A percentile compares a stretch with the other conserved stretches of the same genome.
Conservation (phyloP, 1,140 invertebrate species). For the Polyergus mexicanus region DNA sequence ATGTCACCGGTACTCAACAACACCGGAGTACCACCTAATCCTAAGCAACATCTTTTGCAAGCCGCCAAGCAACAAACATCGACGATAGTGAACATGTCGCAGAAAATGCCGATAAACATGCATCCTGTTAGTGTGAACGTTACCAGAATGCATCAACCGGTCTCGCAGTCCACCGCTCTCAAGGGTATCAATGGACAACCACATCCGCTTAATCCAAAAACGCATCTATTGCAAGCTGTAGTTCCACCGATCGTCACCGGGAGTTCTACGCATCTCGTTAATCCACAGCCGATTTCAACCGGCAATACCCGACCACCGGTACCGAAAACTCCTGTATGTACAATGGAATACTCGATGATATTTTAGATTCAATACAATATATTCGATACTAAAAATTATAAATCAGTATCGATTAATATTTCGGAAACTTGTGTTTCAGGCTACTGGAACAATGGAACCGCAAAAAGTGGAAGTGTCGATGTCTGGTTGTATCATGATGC, state of each 20-base stretch:
- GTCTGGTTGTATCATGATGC: constrained; percentile 88
- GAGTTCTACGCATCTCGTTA: constrained; percentile 87
- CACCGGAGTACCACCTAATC: constrained; percentile 79
- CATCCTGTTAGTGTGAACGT: constrained; percentile 75
- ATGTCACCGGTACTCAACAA: constrained; percentile 84
- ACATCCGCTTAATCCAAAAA: constrained; percentile 85
- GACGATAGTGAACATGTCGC: constrained; percentile 81
- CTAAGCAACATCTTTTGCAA: constrained; percentile 84
- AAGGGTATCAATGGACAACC: constrained; percentile 83
- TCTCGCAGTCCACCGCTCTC: constrained; percentile 76
- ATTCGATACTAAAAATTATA: background rate
- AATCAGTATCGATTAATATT: constrained; percentile 9
- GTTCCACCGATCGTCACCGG: constrained; percentile 86
- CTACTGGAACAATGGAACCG: constrained; percentile 85
- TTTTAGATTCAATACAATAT: constrained; percentile 8
- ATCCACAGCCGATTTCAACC: constrained; percentile 78
- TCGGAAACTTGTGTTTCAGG: constrained; percentile 67
- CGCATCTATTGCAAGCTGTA: constrained; percentile 85
- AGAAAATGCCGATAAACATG: constrained; percentile 79
- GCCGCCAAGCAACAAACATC: constrained; percentile 80
- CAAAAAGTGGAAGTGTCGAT: constrained; percentile 88
- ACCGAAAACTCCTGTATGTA: constrained; percentile 81
- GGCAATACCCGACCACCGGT: constrained; percentile 79
- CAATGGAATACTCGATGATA: background rate
- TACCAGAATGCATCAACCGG: constrained; percentile 81